Evolutionary conservation across 2,113 vertebrate genomes (phyloP).

Genomic region (Eurypyga helias): DNA sequence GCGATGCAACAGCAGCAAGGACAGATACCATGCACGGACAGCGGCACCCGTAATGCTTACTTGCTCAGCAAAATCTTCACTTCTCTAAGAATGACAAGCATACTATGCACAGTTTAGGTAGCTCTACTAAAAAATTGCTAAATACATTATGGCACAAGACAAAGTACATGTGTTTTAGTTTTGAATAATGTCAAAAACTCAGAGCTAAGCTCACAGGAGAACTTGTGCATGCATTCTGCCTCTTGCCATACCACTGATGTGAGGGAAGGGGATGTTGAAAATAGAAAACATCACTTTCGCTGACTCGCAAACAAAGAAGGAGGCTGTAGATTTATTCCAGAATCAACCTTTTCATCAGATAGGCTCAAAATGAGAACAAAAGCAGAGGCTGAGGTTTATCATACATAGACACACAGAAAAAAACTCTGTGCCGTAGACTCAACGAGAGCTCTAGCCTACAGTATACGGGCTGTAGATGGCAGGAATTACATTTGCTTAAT

Average conservation of each 20-base stretch:
- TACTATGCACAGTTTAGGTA: neutral
- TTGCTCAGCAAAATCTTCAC: neutral
- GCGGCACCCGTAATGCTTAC: neutral
- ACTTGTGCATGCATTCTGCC: neutral
- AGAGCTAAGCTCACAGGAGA: neutral
- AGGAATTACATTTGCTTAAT: neutral
- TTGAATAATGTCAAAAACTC: neutral
- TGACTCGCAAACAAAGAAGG: neutral
- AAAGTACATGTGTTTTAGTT: neutral
- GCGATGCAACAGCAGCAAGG: neutral
- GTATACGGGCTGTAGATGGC: rapidly evolving
- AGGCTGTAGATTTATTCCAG: neutral
- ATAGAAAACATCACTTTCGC: neutral
- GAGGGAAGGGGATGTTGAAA: neutral
- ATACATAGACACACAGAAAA: neutral
- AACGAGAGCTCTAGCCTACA: neutral
- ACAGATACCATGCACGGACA: neutral
- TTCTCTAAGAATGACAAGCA: neutral
- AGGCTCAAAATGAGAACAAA: neutral
- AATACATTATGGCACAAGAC: neutral
- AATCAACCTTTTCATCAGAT: neutral
- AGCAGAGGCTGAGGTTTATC: neutral
- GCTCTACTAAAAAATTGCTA: neutral
- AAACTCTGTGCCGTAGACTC: neutral
- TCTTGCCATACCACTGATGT: neutral